Evolutionary conservation across 2,797 vertebrate genomes (phyloP).

Genomic region (Lagodon rhomboides): DNA sequence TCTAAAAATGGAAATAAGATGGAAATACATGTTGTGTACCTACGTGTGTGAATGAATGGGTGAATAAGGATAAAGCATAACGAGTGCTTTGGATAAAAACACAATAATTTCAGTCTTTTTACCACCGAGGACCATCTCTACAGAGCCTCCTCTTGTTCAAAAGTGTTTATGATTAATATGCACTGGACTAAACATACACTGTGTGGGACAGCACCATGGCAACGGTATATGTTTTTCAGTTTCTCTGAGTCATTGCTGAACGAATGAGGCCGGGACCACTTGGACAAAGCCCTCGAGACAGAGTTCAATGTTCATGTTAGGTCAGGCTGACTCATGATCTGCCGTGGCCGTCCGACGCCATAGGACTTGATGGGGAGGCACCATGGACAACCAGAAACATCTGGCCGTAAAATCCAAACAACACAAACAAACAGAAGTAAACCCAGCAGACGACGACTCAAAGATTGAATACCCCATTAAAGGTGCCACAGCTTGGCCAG

Average conservation of each 20-base stretch:
- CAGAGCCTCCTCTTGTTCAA: neutral
- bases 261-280: slow-evolving; percentile 7
- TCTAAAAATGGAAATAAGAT: too few relatives aligned
- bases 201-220: slow-evolving; percentile 14
- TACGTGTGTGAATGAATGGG: neutral
- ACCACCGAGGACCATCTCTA: neutral
- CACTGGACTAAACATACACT: neutral
- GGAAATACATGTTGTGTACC: too few relatives aligned
- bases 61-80: neutral
- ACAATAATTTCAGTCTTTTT: neutral
- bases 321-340: slow-evolving; percentile 61
- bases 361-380: slow-evolving; percentile 50
- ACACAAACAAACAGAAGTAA: slow-evolving; percentile 50
- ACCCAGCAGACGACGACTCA: slow-evolving; percentile 18
- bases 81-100: neutral
- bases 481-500: slow-evolving; percentile 59
- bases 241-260: slow-evolving; percentile 41
- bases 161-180: neutral
- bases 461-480: slow-evolving; percentile 57
- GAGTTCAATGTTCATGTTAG: neutral
- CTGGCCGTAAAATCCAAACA: slow-evolving; percentile 61
- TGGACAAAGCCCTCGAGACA: neutral
- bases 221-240: slow-evolving; percentile 8
- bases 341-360: slow-evolving; percentile 36
- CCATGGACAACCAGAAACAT: slow-evolving; percentile 68